These are phyloP conservation scores for Tipula lateralis DNA, from an alignment of 2,888 invertebrate species.

Conservation along the genomic window DNA sequence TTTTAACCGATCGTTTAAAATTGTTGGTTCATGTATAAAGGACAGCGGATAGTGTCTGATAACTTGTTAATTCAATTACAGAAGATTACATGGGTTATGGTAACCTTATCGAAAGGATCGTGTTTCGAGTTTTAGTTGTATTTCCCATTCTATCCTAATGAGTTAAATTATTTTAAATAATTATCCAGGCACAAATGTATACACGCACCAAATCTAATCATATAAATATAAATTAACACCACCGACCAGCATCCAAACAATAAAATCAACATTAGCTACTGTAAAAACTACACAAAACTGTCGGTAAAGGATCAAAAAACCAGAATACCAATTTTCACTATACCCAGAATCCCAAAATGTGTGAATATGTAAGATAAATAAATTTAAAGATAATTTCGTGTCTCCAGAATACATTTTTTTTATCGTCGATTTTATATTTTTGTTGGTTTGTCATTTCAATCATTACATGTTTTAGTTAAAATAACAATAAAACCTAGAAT, in stretches of 20 bases:
- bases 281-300: neutral
- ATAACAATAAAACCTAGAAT: neutral
- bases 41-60: too few relatives aligned
- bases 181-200: neutral
- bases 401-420: neutral
- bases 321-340: neutral
- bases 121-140: too few relatives aligned
- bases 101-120: too few relatives aligned
- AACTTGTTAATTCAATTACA: too few relatives aligned
- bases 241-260: neutral
- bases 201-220: neutral
- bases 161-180: neutral
- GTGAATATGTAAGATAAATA: neutral
- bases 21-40: too few relatives aligned
- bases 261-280: neutral
- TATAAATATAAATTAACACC: neutral
- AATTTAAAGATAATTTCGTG: neutral
- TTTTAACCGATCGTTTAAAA: too few relatives aligned
- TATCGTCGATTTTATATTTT: neutral
- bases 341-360: neutral
- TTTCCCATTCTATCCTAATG: too few relatives aligned
- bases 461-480: conserved; percentile 7
- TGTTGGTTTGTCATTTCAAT: conserved; percentile 19
- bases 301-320: conserved; percentile 1
- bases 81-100: too few relatives aligned